Conservation (phyloP, 2,888 invertebrate species). For the Sarcophaga subvicina region DNA sequence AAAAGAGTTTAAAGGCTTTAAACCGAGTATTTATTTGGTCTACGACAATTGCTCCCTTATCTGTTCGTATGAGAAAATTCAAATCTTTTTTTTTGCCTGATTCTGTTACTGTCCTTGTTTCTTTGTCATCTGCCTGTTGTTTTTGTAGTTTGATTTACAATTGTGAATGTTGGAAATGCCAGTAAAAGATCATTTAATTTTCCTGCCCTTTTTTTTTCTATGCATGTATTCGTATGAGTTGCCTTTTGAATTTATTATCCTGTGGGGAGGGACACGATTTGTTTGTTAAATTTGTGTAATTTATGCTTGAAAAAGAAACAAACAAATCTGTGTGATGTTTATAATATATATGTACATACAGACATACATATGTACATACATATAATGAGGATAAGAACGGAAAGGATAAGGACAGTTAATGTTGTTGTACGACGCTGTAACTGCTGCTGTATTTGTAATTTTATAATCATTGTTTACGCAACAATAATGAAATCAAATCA, state of each 20-base stretch:
- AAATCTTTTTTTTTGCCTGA: constrained; percentile 45
- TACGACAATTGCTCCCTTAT: constrained; percentile 18
- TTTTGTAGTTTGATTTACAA: constrained; percentile 53
- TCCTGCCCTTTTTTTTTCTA: constrained; percentile 24
- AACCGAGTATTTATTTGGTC: constrained; percentile 14
- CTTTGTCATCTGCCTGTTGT: constrained; percentile 1
- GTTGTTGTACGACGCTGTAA: no score
- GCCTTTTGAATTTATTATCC: background rate
- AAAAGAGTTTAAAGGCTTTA: constrained; percentile 42
- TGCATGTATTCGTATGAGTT: background rate
- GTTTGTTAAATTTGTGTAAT: constrained; percentile 29
- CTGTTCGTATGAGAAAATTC: constrained; percentile 53
- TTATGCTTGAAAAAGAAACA: background rate
- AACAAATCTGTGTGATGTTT: constrained; percentile 38
- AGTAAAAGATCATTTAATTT: constrained; percentile 74
- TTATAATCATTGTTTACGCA: no score
- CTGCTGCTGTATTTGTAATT: no score
- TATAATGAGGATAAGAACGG: no score
- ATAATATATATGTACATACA: background rate
- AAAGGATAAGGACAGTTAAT: no score
- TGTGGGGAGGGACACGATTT: constrained; percentile 10
- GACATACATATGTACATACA: no score
- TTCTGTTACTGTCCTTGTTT: constrained; percentile 1
- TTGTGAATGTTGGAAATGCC: constrained; percentile 22
- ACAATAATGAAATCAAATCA: no score